Evolutionary conservation across 2,113 vertebrate species (phyloP), one percentile per base, ranked within the genome.

Genomic region (Myotis lucifugus): DNA sequence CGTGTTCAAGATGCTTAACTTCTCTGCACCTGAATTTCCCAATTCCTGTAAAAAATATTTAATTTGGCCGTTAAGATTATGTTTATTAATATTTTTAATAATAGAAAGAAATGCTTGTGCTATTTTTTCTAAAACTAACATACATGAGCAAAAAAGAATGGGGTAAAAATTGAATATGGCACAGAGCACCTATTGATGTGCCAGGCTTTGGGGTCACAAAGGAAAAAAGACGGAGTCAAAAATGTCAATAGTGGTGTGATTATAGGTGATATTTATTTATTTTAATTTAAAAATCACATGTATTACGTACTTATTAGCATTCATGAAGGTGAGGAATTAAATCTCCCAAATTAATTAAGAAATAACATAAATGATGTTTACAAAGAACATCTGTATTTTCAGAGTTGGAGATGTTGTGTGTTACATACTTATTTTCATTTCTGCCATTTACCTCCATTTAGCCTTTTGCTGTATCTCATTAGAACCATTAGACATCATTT

Each of bases 1-100:
- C 86, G 74, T 79, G 40, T 85, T 96, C 32, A 94, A 74, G 64
- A 27, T 91, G 73, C 69, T 85, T 83, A 83, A 67, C 46, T 93
- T 88, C 17, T 94, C 40, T 74, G 34, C 93, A 40, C 32, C 29
- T 29, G n/a, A 78, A 27, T 69, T 88, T 82, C 19, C 69, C 46
- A 85, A 14, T 86, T 88, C 10, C 15, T 46, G 19, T 56, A 46
- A 8, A 95, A 79, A 76, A 37, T 17, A 34, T 23, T 13, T 48
- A 52, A 25, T 95, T 85, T 1, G 66, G n/a, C 34, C 6, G n/a
- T 85, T 94, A 59, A 74, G n/a, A 81, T 91, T 93, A 37, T 95
- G 12, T 78, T 77, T 18, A 52, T 85, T 72, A 52, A n/a, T 84
- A 25, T 56, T 93, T 96, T 93, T 81, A 76, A 56, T 88, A 70